Base-by-base conservation (phyloP, 2,888 invertebrate species). In the Yponomeuta cagnagella region DNA sequence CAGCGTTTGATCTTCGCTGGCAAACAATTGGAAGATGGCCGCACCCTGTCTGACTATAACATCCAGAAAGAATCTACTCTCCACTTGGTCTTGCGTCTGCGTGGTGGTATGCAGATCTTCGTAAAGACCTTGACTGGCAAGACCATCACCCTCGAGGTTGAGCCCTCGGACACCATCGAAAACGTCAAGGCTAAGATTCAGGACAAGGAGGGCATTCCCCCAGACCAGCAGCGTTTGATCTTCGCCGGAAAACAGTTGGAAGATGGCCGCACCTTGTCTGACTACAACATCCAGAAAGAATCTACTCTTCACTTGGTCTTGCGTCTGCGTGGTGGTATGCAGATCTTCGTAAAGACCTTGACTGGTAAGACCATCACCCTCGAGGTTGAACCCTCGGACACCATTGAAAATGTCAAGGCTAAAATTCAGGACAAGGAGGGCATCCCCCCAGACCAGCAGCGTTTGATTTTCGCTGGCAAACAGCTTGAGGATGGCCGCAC, bases 41-140 rank as follows among this genome's bases (percentile, higher is more conserved):
- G 87, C 48, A 87, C 87, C 0, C 74, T 87, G 0, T 86, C 86
- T 0, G 87, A 87, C 72, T 87, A 87, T 66, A 87, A 87, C 12
- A 87, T 87, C 2, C 87, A 87, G 2, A 87, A 87, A 0, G 87
- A 87, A 23, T 86, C 86, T 0, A 87, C 87, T 0, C 82, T 87
- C 0, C 87, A 87, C 10, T 48, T 87, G 4, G 87, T 86, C 0
- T 43, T 87, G 3, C 83, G 87, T 77, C 84, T 87, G 0, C 78
- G 87, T 10, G 87, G 83, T 63, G 88, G 88, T 31, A 88, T 88
- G 88, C 88, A 88, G 70, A 88, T 88, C 0, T 88, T 88, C 43
- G 88, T 89, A 0, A 87, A 87, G 15, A 87, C 87, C 0, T 70
- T 87, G 0, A 87, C 87, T 2, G 87, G 87, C 0, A 87, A 87